Evolutionary conservation across 2,113 vertebrate species (phyloP), one percentile per base, ranked within the genome.

Genomic region (Aix galericulata): DNA sequence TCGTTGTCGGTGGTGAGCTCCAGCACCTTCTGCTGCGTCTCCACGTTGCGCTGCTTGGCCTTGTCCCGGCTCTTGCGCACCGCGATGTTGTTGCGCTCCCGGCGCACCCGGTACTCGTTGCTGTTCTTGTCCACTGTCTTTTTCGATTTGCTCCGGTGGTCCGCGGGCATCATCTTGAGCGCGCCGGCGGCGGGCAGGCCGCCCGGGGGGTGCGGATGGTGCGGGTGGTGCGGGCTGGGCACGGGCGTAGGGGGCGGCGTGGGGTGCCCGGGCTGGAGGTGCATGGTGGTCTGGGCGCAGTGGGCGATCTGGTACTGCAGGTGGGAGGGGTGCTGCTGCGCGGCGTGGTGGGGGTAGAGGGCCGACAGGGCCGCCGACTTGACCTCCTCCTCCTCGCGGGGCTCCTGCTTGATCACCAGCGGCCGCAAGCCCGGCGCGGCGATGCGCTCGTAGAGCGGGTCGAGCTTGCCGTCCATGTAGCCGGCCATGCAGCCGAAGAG

Each of bases 41-140:
- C 99, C 94, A 98, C 98, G 97, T 99, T 99, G 96, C 99, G 99
- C 96, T 99, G 98, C 97, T 99, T 99, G 60, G 99, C 99, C 96
- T 99, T 99, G 98, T 99, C 99, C 38, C 99, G 97, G 98, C 99
- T 99, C 97, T 99, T 99, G 89, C 99, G 98, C 97, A 99, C 99
- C 7, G 99, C 99, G 94, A 99, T 99, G 97, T 99, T 99, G 98
- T 99, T 99, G 97, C 99, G 98, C 98, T 99, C 99, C 58, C 99
- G 98, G 94, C 99, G 87, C 98, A 99, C 98, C 66, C 99, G 98
- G 97, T 99, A 99, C 98, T 99, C 99, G 83, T 97, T 97, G 97
- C 99, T 99, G 98, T 86, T 98, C 97, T 99, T 99, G 98, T 99
- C 99, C 72, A 99, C 97, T 81, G 98, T 96, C 97, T 99, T 99